A percentile compares a stretch with the other conserved stretches of the same genome.
Conservation (phyloP, 2,797 vertebrate genomes). For the Chaunax sp. region DNA sequence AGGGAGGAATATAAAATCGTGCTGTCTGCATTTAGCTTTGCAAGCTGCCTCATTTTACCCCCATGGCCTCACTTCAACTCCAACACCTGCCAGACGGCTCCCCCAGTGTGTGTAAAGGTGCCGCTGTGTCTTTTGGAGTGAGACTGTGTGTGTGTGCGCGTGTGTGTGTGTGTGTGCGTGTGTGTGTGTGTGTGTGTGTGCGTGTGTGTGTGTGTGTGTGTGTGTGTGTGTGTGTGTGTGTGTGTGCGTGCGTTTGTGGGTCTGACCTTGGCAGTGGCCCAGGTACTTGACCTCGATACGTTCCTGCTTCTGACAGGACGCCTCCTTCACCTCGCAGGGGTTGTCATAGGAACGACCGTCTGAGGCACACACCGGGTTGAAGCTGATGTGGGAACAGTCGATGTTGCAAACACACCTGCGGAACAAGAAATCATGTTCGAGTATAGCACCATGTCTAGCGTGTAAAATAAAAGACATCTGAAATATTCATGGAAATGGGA, state of each 20-base stretch:
- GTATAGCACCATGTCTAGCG: neutral
- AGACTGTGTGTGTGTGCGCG: neutral
- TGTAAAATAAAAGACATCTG: conserved; percentile 28
- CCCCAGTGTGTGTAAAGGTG: conserved; percentile 11
- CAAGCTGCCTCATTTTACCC: conserved; percentile 37
- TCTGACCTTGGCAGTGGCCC: conserved; percentile 98
- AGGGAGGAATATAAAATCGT: conserved; percentile 16
- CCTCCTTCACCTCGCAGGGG: conserved; percentile 99
- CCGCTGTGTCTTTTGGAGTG: no score
- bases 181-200: conserved; percentile 21
- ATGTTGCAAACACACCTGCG: conserved; percentile 99
- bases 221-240: conserved; percentile 5
- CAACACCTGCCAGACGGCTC: conserved; percentile 41
- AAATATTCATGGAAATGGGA: conserved; percentile 37
- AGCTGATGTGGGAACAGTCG: conserved; percentile 99
- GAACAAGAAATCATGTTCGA: conserved; percentile 20
- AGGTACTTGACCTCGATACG: conserved; percentile 99
- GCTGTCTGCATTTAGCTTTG: conserved; percentile 36
- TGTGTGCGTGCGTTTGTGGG: conserved; percentile 14
- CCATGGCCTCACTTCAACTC: conserved; percentile 25
- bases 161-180: conserved; percentile 2
- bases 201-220: conserved; percentile 15
- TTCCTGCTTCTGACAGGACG: conserved; percentile 99
- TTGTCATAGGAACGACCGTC: conserved; percentile 99
- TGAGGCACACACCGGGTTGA: conserved; percentile 99